phyloP scores from a whole-genome alignment of 2,888 invertebrate genomes.

The Epinotia brunnichana region DNA sequence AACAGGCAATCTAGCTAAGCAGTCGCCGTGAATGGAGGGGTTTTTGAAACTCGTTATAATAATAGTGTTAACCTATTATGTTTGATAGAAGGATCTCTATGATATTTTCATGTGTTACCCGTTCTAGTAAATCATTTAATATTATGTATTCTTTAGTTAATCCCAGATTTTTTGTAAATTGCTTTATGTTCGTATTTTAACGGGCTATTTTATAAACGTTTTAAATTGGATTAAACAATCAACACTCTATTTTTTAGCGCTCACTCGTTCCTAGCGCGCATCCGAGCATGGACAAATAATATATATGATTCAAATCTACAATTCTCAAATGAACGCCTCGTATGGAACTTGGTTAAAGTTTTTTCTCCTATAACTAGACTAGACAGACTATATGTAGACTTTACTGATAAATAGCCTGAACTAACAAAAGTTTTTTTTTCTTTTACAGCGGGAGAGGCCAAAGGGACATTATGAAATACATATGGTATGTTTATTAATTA shows the following conservation, averaged over 20 bases:
- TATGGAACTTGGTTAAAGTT: no score
- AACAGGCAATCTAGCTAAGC: slow-evolving; percentile 36
- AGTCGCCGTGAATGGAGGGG: neutral
- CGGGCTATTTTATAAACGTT: no score
- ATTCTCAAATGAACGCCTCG: no score
- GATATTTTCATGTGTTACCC: neutral
- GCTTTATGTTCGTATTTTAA: neutral
- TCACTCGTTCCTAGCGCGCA: no score
- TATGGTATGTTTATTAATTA: slow-evolving; percentile 30
- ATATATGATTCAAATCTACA: no score
- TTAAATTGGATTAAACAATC: no score
- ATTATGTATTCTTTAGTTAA: neutral
- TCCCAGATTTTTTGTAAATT: neutral
- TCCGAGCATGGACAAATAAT: no score
- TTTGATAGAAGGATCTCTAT: neutral
- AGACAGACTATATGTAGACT: no score
- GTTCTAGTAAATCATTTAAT: neutral
- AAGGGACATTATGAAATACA: slow-evolving; percentile 46
- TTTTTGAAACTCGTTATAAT: slow-evolving; percentile 7
- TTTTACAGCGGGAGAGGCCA: slow-evolving; percentile 61
- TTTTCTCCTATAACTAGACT: no score
- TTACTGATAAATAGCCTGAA: neutral
- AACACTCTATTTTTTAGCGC: no score
- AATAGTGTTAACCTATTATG: neutral
- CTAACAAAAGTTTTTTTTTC: slow-evolving; percentile 33